These are phyloP conservation scores for Drosophila aff. DNA, from an alignment of 1,140 invertebrate species.

Conservation along the genomic window DNA sequence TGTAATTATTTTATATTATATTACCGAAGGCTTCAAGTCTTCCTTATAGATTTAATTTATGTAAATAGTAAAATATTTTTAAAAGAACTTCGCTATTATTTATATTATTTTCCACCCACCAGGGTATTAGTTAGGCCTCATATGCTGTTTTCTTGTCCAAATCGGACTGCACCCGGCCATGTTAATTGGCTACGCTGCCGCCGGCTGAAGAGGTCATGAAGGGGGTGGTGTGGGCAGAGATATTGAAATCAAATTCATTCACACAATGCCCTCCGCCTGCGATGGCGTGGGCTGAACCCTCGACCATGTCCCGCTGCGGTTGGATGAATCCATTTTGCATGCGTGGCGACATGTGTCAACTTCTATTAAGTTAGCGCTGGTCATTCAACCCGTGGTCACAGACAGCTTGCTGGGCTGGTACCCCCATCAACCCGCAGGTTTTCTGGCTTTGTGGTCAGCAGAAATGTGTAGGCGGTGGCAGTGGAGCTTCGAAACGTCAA, in stretches of 20 bases:
- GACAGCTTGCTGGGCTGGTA: constrained; percentile 9
- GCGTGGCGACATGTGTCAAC: constrained; percentile 81
- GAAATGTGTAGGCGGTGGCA: constrained; percentile 21
- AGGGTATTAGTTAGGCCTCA: constrained; percentile 1
- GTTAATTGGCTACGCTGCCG: constrained; percentile 62
- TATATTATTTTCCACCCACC: background rate
- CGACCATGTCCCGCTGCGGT: constrained; percentile 52
- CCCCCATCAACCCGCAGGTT: background rate
- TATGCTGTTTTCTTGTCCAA: constrained; percentile 23
- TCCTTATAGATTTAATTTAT: too few species aligned
- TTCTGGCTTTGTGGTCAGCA: constrained; percentile 45
- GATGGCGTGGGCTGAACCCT: constrained; percentile 25
- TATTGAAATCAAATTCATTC: constrained; percentile 67
- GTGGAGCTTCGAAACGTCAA: constrained; percentile 17
- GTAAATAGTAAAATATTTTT: background rate
- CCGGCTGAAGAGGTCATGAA: constrained; percentile 7
- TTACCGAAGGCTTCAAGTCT: background rate
- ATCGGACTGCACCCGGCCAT: constrained; percentile 35
- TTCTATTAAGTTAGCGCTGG: constrained; percentile 80
- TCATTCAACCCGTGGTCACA: constrained; percentile 70
- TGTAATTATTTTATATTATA: background rate
- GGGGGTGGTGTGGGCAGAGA: constrained; percentile 17
- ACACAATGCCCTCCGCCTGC: constrained; percentile 30
- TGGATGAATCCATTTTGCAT: constrained; percentile 80
- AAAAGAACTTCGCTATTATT: background rate